These are phyloP conservation scores for Bombyx mandarina DNA, from an alignment of 1,140 invertebrate genomes.

Conservation along the genomic window DNA sequence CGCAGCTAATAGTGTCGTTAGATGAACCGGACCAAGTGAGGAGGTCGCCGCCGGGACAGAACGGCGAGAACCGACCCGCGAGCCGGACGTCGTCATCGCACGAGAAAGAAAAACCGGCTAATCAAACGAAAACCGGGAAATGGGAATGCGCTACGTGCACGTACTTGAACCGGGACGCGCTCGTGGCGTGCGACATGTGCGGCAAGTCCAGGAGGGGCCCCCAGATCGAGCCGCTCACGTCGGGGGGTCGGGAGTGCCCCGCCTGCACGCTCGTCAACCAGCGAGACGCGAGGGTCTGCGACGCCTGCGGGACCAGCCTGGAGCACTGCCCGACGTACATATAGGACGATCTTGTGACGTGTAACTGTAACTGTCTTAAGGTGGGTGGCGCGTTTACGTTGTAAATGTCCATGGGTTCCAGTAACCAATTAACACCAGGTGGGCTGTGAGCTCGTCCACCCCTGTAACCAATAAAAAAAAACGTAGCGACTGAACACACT, in stretches of 20 bases:
- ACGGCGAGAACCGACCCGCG: constrained; percentile 29
- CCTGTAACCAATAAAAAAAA: not conserved
- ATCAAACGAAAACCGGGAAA: constrained; percentile 29
- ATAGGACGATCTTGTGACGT: constrained; percentile 18
- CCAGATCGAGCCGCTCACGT: constrained; percentile 76
- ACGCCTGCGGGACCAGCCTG: constrained; percentile 78
- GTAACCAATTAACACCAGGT: no score
- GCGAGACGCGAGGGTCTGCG: constrained; percentile 75
- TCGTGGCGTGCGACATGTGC: constrained; percentile 84
- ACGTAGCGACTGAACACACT: not conserved
- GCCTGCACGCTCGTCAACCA: constrained; percentile 86
- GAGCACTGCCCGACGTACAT: constrained; percentile 86
- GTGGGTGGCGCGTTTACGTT: no score
- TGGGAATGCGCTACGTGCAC: constrained; percentile 84
- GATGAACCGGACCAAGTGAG: constrained; percentile 44
- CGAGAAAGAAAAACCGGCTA: constrained; percentile 2
- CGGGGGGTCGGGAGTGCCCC: constrained; percentile 82
- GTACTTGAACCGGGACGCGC: constrained; percentile 73
- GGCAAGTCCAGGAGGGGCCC: constrained; percentile 75
- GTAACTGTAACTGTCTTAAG: no score
- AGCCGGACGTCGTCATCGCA: not conserved
- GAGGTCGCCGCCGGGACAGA: constrained; percentile 30
- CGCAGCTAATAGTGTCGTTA: constrained; percentile 52
- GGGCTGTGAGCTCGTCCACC: no score
- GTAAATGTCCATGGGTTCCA: no score